Conservation (phyloP, 2,113 vertebrate genomes). For the Eurypyga helias region DNA sequence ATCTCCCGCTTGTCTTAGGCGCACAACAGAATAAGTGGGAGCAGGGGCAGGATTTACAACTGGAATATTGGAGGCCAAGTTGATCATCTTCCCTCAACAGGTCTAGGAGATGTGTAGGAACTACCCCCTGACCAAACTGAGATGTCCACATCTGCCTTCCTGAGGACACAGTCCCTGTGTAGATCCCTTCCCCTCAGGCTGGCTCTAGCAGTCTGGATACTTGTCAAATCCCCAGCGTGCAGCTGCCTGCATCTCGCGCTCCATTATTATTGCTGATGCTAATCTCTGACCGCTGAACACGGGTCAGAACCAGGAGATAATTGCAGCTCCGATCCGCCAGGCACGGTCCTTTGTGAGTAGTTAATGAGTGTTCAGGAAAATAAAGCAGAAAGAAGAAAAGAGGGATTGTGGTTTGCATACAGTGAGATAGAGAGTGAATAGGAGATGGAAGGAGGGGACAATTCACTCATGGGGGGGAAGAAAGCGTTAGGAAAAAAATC, state of each 20-base stretch:
- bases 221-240: slow-evolving; percentile 47
- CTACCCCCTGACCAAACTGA: background rate
- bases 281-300: slow-evolving; percentile 64
- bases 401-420: slow-evolving; percentile 73
- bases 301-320: slow-evolving; percentile 75
- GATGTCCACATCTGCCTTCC: background rate
- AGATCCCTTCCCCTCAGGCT: background rate
- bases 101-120: background rate
- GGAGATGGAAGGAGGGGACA: slow-evolving; percentile 48
- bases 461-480: slow-evolving; percentile 28
- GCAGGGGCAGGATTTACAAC: background rate
- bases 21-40: background rate
- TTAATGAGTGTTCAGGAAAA: slow-evolving; percentile 75
- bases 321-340: slow-evolving; percentile 67
- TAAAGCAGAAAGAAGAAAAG: slow-evolving; percentile 71
- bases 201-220: slow-evolving; percentile 25
- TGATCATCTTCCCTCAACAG: background rate
- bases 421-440: slow-evolving; percentile 59
- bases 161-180: background rate
- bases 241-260: slow-evolving; percentile 9
- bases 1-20: background rate
- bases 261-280: slow-evolving; percentile 74
- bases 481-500: slow-evolving; percentile 46
- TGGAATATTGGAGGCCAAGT: background rate
- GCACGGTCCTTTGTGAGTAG: slow-evolving; percentile 73